Base-by-base conservation (phyloP, 2,888 invertebrate genomes). In the Lagria hirta region DNA sequence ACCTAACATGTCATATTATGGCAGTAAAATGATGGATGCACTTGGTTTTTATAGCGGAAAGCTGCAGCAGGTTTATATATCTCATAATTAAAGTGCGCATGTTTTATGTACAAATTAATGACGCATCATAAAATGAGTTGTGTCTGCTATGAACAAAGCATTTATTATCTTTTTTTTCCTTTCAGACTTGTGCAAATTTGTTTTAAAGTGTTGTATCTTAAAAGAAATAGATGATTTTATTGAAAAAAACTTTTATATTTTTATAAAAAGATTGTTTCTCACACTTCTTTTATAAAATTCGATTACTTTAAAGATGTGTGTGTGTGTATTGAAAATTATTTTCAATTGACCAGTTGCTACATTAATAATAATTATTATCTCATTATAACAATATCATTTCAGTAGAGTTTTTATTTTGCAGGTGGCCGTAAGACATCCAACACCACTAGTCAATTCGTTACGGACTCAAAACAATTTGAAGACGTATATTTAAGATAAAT, bases 301-400 rank as follows among this genome's bases (percentile, higher is more conserved):
- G n/a, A n/a, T n/a, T n/a, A n/a, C n/a, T n/a, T n/a, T n/a, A n/a
- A n/a, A n/a, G n/a, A n/a, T n/a, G n/a, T n/a, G n/a, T n/a, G n/a
- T n/a, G n/a, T n/a, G n/a, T n/a, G n/a, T n/a, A n/a, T n/a, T n/a
- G n/a, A n/a, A 16, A 21, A 20, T 37, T 17, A 30, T 33, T 33
- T 41, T 41, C 33, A 33, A 41, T 33, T 23, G 40, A 12, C 18
- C 33, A 37, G 16, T 35, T 33, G 33, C 41, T 23, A 43, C 54
- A 55, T 51, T 54, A 51, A 55, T 54, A 55, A 58, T 53, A 51
- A 58, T 58, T 57, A 58, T 58, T 57, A 55, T 55, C 54, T 48
- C 57, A 58, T 58, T 57, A 58, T 45, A 46, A 48, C 50, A 48
- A 57, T 58, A 57, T 58, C 57, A 57, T 55, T 55, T 55, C 54